These are phyloP conservation scores for Procambarus virginalis DNA, from an alignment of 1,140 invertebrate genomes.

Conservation along the genomic window DNA sequence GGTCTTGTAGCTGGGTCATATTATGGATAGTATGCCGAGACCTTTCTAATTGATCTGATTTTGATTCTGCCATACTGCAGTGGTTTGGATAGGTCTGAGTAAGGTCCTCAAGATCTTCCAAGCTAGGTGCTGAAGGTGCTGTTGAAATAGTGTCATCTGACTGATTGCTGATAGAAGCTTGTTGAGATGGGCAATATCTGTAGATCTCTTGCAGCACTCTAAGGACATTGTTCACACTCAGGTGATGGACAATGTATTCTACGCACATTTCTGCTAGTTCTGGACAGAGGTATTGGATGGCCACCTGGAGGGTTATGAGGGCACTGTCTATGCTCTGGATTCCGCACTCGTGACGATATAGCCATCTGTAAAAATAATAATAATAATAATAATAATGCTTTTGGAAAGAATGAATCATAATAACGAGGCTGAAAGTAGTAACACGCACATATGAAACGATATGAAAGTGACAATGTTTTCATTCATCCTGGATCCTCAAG, in stretches of 20 bases:
- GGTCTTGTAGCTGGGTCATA: slow-evolving; percentile 32
- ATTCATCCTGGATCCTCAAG: too few species aligned
- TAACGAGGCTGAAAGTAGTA: neutral
- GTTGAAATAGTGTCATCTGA: slow-evolving; percentile 51
- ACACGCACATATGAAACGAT: neutral
- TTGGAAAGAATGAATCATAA: too few species aligned
- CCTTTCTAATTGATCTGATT: slow-evolving; percentile 5
- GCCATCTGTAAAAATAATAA: slow-evolving; percentile 74
- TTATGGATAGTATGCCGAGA: slow-evolving; percentile 23
- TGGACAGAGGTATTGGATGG: slow-evolving; percentile 81
- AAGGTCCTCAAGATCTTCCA: slow-evolving; percentile 37
- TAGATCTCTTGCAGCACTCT: slow-evolving; percentile 75
- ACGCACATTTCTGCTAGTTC: slow-evolving; percentile 79
- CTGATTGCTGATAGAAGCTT: slow-evolving; percentile 4
- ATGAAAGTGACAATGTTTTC: neutral
- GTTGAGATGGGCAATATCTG: slow-evolving; percentile 72
- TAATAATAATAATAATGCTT: neutral
- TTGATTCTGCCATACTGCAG: slow-evolving; percentile 28
- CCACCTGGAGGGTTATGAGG: slow-evolving; percentile 80
- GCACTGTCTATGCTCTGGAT: slow-evolving; percentile 80
- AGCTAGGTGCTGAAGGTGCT: slow-evolving; percentile 69
- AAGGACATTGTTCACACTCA: slow-evolving; percentile 75
- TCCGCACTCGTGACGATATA: slow-evolving; percentile 79
- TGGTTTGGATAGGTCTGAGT: neutral
- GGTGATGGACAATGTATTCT: slow-evolving; percentile 77